A percentile compares a stretch with the other conserved stretches of the same genome.
Evolutionary conservation across 2,797 vertebrate genomes (phyloP).

Genomic region (Alouatta caraya): DNA sequence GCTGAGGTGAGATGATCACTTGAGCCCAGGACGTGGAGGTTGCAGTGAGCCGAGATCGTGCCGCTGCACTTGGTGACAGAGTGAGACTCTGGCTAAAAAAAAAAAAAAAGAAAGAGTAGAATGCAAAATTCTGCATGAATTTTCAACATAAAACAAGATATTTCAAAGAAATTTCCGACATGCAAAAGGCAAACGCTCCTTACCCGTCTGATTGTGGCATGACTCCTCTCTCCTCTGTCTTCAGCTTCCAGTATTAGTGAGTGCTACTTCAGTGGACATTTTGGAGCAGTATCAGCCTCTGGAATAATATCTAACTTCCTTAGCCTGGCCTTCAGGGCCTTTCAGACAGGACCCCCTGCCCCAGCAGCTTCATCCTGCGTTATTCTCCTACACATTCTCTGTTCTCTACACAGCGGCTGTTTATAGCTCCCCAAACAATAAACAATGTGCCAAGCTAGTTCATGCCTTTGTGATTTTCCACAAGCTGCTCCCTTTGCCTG

Average conservation of each 20-base stretch:
- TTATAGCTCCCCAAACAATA: neutral
- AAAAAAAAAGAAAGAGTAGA: neutral
- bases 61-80: neutral
- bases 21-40: neutral
- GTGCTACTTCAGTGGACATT: neutral
- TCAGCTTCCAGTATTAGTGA: neutral
- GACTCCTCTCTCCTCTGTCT: neutral
- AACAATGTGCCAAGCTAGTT: neutral
- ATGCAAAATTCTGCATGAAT: neutral
- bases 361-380: neutral
- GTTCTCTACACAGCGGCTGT: neutral
- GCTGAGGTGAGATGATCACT: neutral
- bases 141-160: neutral
- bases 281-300: neutral
- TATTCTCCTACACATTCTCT: neutral
- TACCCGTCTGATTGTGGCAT: neutral
- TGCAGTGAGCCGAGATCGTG: neutral
- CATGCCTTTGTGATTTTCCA: conserved; percentile 21
- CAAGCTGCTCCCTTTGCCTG: conserved; percentile 25
- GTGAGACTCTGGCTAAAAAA: neutral
- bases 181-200: neutral
- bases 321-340: neutral
- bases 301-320: neutral
- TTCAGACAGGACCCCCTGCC: neutral
- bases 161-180: neutral